phyloP scores from a whole-genome alignment of 2,888 invertebrate genomes.

The Cosmia pyralina region DNA sequence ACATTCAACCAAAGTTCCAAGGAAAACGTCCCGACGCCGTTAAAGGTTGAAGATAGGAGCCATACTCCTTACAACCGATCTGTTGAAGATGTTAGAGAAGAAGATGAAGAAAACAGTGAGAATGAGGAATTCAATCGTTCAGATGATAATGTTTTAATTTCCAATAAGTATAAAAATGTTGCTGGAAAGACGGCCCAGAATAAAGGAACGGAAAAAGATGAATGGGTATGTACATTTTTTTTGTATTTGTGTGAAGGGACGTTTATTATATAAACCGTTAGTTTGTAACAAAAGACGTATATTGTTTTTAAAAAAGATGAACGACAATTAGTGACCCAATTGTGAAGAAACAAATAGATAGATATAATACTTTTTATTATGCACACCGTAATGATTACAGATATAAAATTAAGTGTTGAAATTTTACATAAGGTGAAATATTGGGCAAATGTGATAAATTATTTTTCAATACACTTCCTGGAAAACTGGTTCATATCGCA shows the following conservation, averaged over 20 bases:
- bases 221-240: constrained; percentile 68
- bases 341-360: constrained; percentile 1
- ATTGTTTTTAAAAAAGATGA: background rate
- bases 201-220: constrained; percentile 39
- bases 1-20: constrained; percentile 41
- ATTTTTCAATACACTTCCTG: too few species aligned
- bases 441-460: too few species aligned
- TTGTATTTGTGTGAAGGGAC: background rate
- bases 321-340: background rate
- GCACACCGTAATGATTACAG: too few species aligned
- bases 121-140: constrained; percentile 73
- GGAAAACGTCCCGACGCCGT: constrained; percentile 11
- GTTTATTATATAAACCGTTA: constrained; percentile 3
- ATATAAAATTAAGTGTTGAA: too few species aligned
- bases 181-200: constrained; percentile 8
- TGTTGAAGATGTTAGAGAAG: constrained; percentile 15
- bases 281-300: background rate
- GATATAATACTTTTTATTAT: background rate
- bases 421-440: too few species aligned
- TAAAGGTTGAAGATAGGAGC: constrained; percentile 13
- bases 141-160: constrained; percentile 75
- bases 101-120: constrained; percentile 52
- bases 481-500: too few species aligned
- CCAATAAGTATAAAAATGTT: constrained; percentile 72
- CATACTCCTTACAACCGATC: constrained; percentile 18